These are phyloP conservation scores for Heterodera schachtii DNA, from an alignment of 1,140 invertebrate genomes.

Conservation along the genomic window DNA sequence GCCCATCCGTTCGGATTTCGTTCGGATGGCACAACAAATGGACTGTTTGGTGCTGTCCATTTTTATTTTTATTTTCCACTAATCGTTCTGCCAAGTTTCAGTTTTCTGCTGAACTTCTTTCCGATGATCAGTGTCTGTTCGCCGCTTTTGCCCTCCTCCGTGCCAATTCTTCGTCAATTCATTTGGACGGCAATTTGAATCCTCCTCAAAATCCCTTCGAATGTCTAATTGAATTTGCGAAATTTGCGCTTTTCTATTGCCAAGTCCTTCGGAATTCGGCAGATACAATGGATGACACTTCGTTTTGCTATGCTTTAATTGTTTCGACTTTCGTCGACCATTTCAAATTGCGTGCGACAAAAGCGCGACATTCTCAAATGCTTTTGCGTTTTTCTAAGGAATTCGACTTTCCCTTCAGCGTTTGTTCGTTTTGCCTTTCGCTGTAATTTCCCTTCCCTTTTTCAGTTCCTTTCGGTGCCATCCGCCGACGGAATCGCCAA, in stretches of 20 bases:
- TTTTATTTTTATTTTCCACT: background rate
- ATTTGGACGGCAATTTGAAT: background rate
- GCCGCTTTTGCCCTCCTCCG: background rate
- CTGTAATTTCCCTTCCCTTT: background rate
- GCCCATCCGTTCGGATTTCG: background rate
- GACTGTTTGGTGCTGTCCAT: background rate
- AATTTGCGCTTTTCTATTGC: constrained; percentile 10
- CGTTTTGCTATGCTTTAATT: background rate
- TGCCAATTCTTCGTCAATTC: background rate
- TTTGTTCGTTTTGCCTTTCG: background rate
- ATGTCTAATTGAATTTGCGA: background rate
- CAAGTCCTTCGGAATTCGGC: background rate
- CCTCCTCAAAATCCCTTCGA: background rate
- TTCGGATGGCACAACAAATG: background rate
- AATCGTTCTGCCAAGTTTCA: background rate
- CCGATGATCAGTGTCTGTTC: background rate
- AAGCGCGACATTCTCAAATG: background rate
- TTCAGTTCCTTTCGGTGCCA: background rate
- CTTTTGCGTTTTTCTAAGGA: background rate
- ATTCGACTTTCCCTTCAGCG: background rate
- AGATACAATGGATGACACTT: background rate
- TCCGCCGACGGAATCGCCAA: background rate
- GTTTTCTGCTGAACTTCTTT: constrained; percentile 8
- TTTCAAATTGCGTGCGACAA: background rate
- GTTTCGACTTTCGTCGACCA: background rate